Evolutionary conservation across 2,888 invertebrate genomes (phyloP), one percentile per base, ranked within the genome.

Genomic region (Seladonia tumulorum): DNA sequence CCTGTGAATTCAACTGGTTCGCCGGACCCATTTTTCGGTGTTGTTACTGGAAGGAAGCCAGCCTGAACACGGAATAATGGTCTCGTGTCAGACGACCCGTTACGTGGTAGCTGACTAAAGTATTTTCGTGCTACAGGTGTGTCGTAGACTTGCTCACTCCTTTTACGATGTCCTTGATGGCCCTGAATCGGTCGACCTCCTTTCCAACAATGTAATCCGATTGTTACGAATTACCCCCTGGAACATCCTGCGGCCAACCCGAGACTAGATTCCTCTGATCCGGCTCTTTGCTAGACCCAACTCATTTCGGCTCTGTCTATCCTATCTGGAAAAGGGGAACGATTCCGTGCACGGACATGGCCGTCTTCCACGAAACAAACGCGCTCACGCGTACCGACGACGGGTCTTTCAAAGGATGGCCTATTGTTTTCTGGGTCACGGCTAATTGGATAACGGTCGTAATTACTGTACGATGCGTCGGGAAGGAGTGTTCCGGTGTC

Each of bases 61-160:
- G 5, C 4, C 53, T 39, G 39, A 68, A 68, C 39, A 12, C 79
- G 16, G 49, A 42, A 63, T 29, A 49, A 68, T 39, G 68, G 68
- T 18, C 77, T 75, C 77, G 80, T 71, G 84, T 74, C 68, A 47
- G 49, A 72, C 39, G 63, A 66, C 35, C 8, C 18, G 72, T 72
- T 68, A 80, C 73, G 82, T 80, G 29, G 35, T 42, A 60, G 68
- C 18, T 16, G 74, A 57, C 45, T 60, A 16, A 87, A 86, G 78
- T 81, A 80, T 80, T 77, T 79, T 60, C 74, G 81, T 81, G 90
- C 87, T 85, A 92, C 92, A 91, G 91, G 91, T 91, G 87, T 87
- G 74, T 73, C 79, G 63, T 82, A 63, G 29, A 60, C 71, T 18
- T 35, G 12, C 16, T 53, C 35, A 25, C 4, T 57, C 57, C 35